These are phyloP conservation scores for Aegithalos caudatus DNA, from an alignment of 2,113 vertebrate species.

Conservation along the genomic window DNA sequence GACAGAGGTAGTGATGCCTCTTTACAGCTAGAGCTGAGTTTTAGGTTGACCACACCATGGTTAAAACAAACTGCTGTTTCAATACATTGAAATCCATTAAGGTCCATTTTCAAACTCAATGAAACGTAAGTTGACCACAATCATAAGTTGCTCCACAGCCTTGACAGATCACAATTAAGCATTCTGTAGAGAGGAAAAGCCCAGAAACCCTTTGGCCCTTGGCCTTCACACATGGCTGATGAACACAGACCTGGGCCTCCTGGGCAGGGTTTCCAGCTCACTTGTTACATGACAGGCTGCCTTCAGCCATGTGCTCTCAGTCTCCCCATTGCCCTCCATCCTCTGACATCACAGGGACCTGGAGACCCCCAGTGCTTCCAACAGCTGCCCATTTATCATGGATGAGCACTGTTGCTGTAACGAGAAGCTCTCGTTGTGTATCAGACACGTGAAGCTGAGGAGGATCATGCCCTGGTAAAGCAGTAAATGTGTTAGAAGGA, in stretches of 20 bases:
- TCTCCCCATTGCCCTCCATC: background rate
- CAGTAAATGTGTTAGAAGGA: background rate
- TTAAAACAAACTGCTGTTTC: background rate
- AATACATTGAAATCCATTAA: background rate
- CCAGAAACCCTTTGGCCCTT: background rate
- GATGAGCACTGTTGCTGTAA: background rate
- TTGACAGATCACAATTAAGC: background rate
- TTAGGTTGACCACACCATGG: background rate
- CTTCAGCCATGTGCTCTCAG: background rate
- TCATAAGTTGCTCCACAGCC: rapidly evolving
- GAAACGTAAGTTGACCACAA: background rate
- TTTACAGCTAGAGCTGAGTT: background rate
- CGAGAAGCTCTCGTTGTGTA: background rate
- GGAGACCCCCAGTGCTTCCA: background rate
- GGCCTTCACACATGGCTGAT: rapidly evolving
- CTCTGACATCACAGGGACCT: background rate
- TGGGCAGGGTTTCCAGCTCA: background rate
- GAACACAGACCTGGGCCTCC: background rate
- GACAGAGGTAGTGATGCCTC: background rate
- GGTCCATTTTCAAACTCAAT: background rate
- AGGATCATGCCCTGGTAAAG: background rate
- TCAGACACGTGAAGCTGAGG: background rate
- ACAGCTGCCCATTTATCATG: background rate
- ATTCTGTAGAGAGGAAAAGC: background rate
- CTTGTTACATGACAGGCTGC: background rate